Evolutionary conservation across 2,888 invertebrate species (phyloP).

Genomic region (Drosophila cognata): DNA sequence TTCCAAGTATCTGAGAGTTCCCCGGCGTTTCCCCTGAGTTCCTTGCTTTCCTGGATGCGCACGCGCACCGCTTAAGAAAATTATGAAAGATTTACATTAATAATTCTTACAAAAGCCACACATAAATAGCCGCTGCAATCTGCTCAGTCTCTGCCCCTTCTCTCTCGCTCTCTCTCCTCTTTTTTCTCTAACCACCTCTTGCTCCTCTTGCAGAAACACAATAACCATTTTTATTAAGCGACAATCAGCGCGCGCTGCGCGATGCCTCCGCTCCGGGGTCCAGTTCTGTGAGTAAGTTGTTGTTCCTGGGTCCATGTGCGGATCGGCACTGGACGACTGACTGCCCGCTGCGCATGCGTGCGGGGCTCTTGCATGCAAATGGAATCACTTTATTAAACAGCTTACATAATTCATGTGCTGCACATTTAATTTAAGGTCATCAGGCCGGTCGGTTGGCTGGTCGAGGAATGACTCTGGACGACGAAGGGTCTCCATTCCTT

Average conservation of each 20-base stretch:
- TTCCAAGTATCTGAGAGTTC: slow-evolving; percentile 11
- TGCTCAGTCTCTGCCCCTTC: slow-evolving; percentile 20
- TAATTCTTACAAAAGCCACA: slow-evolving; percentile 82
- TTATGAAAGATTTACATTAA: slow-evolving; percentile 83
- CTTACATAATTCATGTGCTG: slow-evolving; percentile 84
- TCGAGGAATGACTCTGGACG: slow-evolving; percentile 26
- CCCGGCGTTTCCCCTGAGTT: not conserved
- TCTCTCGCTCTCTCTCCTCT: not conserved
- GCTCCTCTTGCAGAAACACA: slow-evolving; percentile 58
- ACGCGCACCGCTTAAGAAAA: slow-evolving; percentile 81
- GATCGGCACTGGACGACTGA: slow-evolving; percentile 40
- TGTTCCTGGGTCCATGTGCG: slow-evolving; percentile 34
- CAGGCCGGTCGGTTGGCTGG: slow-evolving; percentile 42
- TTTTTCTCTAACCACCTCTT: not conserved
- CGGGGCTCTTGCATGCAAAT: slow-evolving; percentile 81
- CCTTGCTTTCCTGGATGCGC: slow-evolving; percentile 49
- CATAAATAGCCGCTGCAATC: slow-evolving; percentile 77
- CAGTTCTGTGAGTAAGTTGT: slow-evolving; percentile 48
- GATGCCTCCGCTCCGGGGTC: slow-evolving; percentile 51
- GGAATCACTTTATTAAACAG: slow-evolving; percentile 83
- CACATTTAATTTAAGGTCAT: slow-evolving; percentile 83
- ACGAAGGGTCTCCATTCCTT: slow-evolving; percentile 22
- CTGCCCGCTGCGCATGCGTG: slow-evolving; percentile 78
- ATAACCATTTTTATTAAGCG: slow-evolving; percentile 81
- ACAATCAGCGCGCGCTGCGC: slow-evolving; percentile 77